phyloP scores from a whole-genome alignment of 2,888 invertebrate genomes.

The Celastrina argiolus region DNA sequence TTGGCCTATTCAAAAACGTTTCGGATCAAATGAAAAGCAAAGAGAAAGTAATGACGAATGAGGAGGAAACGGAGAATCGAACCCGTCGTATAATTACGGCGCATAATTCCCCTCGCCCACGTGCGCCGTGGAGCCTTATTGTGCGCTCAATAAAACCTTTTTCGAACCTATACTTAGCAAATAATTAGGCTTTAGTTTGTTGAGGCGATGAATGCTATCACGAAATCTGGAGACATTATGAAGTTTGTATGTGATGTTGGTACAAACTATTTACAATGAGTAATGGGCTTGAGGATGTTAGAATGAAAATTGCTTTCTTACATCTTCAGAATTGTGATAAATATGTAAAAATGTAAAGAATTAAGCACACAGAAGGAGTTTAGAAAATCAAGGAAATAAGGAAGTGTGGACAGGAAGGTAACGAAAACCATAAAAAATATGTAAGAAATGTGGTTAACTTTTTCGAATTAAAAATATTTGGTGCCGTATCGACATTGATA shows the following conservation, averaged over 20 bases:
- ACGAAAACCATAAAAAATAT: constrained; percentile 24
- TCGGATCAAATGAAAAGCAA: constrained; percentile 6
- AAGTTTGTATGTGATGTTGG: not conserved
- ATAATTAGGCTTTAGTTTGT: constrained; percentile 18
- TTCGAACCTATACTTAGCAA: constrained; percentile 20
- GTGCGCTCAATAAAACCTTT: constrained; percentile 16
- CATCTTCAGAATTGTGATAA: not conserved
- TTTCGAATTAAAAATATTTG: constrained; percentile 46
- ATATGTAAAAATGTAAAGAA: not conserved
- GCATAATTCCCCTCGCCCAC: constrained; percentile 18
- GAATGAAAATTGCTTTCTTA: not conserved
- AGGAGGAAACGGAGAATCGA: constrained; percentile 15
- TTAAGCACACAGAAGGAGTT: not conserved
- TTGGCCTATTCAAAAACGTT: not conserved
- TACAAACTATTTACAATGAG: not conserved
- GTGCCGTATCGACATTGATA: constrained; percentile 50
- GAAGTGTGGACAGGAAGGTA: not conserved
- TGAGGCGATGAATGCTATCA: constrained; percentile 17
- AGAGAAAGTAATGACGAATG: constrained; percentile 20
- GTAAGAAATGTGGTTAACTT: not conserved
- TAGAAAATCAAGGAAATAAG: not conserved
- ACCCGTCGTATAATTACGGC: constrained; percentile 20
- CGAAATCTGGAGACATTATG: not conserved
- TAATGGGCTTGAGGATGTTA: not conserved
- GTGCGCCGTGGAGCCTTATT: constrained; percentile 2